Evolutionary conservation across 2,797 vertebrate genomes (phyloP).

Genomic region (Myotis planiceps): DNA sequence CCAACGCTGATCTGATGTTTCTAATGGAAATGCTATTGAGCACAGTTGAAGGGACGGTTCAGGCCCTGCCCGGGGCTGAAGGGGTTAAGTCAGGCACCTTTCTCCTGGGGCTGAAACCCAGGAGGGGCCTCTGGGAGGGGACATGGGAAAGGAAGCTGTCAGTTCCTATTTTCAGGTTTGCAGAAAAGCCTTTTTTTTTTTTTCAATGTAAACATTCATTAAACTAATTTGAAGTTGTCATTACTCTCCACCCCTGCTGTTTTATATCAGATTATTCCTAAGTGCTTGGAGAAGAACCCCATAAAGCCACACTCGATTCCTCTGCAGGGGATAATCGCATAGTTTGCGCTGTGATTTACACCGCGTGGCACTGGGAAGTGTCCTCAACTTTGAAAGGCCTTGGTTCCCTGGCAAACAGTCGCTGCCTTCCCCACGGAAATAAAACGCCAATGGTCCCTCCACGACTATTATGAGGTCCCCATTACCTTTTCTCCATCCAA

Average conservation of each 20-base stretch:
- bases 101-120: constrained; percentile 21
- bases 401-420: constrained; percentile 82
- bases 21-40: constrained; percentile 54
- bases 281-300: constrained; percentile 91
- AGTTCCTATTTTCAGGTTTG: constrained; percentile 88
- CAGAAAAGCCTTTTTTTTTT: constrained; percentile 88
- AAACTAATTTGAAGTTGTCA: constrained; percentile 94
- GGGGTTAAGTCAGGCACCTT: constrained; percentile 81
- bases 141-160: constrained; percentile 86
- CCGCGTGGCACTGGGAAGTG: constrained; percentile 85
- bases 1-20: neutral
- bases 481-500: constrained; percentile 79
- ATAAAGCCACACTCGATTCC: constrained; percentile 92
- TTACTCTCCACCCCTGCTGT: constrained; percentile 92
- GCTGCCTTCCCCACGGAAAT: constrained; percentile 82
- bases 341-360: constrained; percentile 92
- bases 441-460: constrained; percentile 81
- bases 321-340: constrained; percentile 93
- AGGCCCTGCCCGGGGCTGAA: neutral
- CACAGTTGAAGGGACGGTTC: neutral
- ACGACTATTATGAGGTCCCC: constrained; percentile 69
- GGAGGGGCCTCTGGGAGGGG: constrained; percentile 73
- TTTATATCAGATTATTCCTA: constrained; percentile 94
- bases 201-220: constrained; percentile 92
- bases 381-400: constrained; percentile 88